Evolutionary conservation across 2,797 vertebrate species (phyloP).

Genomic region (Amblyraja radiata): DNA sequence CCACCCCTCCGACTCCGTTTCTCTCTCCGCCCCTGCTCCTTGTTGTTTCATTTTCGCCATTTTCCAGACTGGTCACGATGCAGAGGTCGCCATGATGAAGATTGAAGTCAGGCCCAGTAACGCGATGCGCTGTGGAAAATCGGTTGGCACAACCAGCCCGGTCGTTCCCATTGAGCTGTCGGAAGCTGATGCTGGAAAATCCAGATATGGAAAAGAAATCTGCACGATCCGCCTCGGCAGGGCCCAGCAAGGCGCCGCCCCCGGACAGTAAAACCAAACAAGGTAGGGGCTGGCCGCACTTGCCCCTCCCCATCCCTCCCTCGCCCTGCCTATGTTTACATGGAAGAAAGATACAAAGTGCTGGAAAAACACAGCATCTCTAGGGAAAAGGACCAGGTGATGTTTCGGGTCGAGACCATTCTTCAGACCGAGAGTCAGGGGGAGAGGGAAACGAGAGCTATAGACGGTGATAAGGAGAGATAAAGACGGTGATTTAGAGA

Average conservation of each 20-base stretch:
- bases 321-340: background rate
- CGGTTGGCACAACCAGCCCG: conserved; percentile 37
- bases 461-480: no score
- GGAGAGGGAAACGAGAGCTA: no score
- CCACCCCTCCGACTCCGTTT: conserved; percentile 49
- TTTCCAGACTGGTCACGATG: conserved; percentile 53
- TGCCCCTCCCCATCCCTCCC: background rate
- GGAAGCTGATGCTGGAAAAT: conserved; percentile 36
- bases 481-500: no score
- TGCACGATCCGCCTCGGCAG: conserved; percentile 25
- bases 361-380: no score
- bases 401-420: no score
- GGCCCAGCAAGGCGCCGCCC: conserved; percentile 19
- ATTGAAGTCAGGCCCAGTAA: conserved; percentile 40
- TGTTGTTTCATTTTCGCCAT: conserved; percentile 42
- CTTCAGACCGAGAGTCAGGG: no score
- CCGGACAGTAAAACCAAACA: conserved; percentile 27
- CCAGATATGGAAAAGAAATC: conserved; percentile 37
- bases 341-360: no score
- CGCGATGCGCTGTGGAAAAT: conserved; percentile 33
- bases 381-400: no score
- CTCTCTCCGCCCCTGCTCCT: conserved; percentile 45
- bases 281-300: background rate
- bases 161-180: conserved; percentile 17
- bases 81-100: conserved; percentile 95